Base-by-base conservation (phyloP, 2,113 vertebrate genomes). In the Mesembrinibis cayennensis region DNA sequence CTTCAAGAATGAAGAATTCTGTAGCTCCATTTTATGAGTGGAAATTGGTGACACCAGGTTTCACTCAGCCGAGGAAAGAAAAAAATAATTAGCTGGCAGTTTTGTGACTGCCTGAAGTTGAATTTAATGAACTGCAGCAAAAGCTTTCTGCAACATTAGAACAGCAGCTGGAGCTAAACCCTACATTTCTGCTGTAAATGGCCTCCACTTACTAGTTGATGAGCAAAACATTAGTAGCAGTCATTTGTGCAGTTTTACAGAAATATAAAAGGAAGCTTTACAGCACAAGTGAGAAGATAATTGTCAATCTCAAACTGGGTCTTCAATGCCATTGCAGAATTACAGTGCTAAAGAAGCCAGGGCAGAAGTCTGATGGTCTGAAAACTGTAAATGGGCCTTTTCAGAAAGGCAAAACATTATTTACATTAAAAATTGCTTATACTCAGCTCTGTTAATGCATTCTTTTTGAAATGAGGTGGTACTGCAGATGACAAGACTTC, bases 131-230 rank as follows among this genome's bases (percentile, higher is more conserved):
- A 83, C 86, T 95, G 92, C 87, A 96, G 88, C 87, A 69, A 81
- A 95, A 95, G 63, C 63, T 96, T 97, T 97, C 96, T 96, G 93
- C 79, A 95, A 93, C 96, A 96, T 98, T 97, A 97, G 78, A 82
- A 80, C 50, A 97, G 82, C 86, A 96, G 83, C 93, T 97, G 94
- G 95, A 94, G 82, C 88, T 94, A 84, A 82, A 73, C 47, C 44
- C n/a, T 52, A 38, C 29, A 26, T 83, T 91, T 93, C 90, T 95
- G 89, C 73, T 65, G 91, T 78, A 79, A 87, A 95, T 93, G 77
- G 95, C 71, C 9, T 45, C 83, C 74, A 85, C 92, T 97, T 94
- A 93, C 58, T 73, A 91, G 55, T 12, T 96, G 97, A 97, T 89
- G 86, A 95, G 87, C 85, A 92, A 91, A 97, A 72, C 52, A 38